Evolutionary conservation across 2,797 vertebrate genomes (phyloP), one percentile per base, ranked within the genome.

Genomic region (Myotis planiceps): DNA sequence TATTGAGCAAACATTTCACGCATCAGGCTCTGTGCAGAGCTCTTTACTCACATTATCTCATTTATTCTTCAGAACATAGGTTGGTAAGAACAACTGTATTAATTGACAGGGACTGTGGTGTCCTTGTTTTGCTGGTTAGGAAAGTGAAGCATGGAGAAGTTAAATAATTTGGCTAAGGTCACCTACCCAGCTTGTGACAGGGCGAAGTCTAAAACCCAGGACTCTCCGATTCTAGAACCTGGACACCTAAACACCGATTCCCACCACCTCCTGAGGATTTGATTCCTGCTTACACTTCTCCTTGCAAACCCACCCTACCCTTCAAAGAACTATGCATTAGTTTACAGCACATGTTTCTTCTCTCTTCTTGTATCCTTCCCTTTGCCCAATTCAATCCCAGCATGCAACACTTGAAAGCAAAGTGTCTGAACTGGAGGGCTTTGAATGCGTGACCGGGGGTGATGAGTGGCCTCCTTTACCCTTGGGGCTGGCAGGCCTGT

Each of bases 141-240:
- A 91, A 68, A 93, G 58, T 0, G 19, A 84, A 49, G 16, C 32
- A 7, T 29, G 45, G 32, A 68, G 25, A 84, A 86, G 58, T 95
- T 72, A 93, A 81, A 88, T 96, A 89, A 97, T 97, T 98, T 97
- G 34, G 85, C 85, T 66, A 94, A 49, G 34, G 21, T 29, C n/a
- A 32, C 0, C 0, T 2, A 12, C 21, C 15, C 27, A 19, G 34
- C 29, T 79, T 21, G 9, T 25, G 23, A 19, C 16, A 29, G 25
- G 19, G 37, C 6, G 39, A 58, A 66, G 45, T 42, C 60, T 51
- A 13, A 66, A 83, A 68, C 3, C 51, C n/a, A 66, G 85, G 79
- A 74, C 39, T 49, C 81, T 60, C 80, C 4, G 21, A 51, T 42
- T 82, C 27, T 23, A 19, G 79, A 72, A 37, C 18, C n/a, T 2